Evolutionary conservation across 35 echinoderm and acorn worm species (phyloP).

Genomic region (Apostichopus parvimensis): DNA sequence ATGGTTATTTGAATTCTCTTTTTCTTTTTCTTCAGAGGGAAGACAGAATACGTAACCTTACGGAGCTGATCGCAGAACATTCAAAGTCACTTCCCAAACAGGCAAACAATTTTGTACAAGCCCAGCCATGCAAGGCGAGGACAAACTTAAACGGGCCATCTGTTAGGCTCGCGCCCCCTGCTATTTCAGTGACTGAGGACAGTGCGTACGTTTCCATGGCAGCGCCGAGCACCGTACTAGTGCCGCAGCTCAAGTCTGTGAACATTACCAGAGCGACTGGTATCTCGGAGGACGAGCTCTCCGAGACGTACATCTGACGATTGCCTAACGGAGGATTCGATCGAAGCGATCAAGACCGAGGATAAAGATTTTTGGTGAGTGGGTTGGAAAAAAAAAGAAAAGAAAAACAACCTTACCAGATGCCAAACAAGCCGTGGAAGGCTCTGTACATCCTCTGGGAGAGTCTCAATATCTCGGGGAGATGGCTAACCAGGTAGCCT

Average conservation of each 20-base stretch:
- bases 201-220: constrained; percentile 91
- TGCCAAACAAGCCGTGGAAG: not conserved
- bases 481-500: too few relatives aligned
- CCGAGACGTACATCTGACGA: constrained; percentile 95
- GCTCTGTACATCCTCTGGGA: not conserved
- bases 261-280: constrained; percentile 61
- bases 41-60: constrained; percentile 77
- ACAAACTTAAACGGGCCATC: constrained; percentile 57
- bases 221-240: constrained; percentile 41
- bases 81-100: constrained; percentile 50
- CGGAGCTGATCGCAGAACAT: constrained; percentile 72
- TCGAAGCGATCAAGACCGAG: not conserved
- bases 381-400: too few relatives aligned
- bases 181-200: constrained; percentile 83
- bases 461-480: not conserved
- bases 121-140: constrained; percentile 41
- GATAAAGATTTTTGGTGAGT: not conserved
- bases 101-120: constrained; percentile 40
- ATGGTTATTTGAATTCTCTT: not conserved
- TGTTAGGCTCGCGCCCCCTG: constrained; percentile 69
- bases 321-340: not conserved
- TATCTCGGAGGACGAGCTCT: constrained; percentile 89
- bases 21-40: constrained; percentile 74
- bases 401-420: too few relatives aligned
- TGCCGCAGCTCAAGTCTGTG: constrained; percentile 49